Base-by-base conservation (phyloP, 2,888 invertebrate genomes). In the Unio pictorum region DNA sequence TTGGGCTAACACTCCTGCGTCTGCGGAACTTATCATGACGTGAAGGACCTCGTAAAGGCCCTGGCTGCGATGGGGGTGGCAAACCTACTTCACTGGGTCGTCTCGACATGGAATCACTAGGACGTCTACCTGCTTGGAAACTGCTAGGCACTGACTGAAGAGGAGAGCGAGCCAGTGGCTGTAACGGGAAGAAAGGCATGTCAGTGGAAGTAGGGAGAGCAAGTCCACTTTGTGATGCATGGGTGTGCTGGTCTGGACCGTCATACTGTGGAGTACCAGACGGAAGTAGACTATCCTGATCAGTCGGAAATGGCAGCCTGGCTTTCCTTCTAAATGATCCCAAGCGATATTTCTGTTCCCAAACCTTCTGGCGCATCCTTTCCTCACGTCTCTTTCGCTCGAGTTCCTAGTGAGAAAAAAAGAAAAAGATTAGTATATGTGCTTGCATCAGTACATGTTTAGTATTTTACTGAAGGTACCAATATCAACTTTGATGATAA, bases 351-450 rank as follows among this genome's bases (percentile, higher is more conserved):
- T 86, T 87, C 75, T 88, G 85, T 70, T 89, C 88, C 87, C 89
- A 88, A 17, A 84, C 84, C 68, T 87, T 86, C 76, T 89, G 88
- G 59, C 88, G 81, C 76, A 87, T 79, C 64, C 87, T 75, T 69
- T 89, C 89, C 73, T 88, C 89, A 23, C 85, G 79, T 55, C 88
- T 75, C 67, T 89, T 89, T 78, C 85, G 88, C 78, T 89, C 89
- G 2, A 87, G 80, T 68, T 89, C 89, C 89, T 89, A 72, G 17
- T 55, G 55, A 11, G 5, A 67, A 63, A 54, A 17, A 11, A 45
- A 45, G 1, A 45, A 45, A 45, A 45, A 15, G 3, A 45, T 15
- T 45, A 45, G 15, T 15, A 11, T 45, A 45, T 11, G 45, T 45
- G 30, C 30, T 30, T 30, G 5, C 30, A 30, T 30, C 30, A 34